Base-by-base conservation (phyloP, 2,113 vertebrate species). In the Pteruthius melanotis region DNA sequence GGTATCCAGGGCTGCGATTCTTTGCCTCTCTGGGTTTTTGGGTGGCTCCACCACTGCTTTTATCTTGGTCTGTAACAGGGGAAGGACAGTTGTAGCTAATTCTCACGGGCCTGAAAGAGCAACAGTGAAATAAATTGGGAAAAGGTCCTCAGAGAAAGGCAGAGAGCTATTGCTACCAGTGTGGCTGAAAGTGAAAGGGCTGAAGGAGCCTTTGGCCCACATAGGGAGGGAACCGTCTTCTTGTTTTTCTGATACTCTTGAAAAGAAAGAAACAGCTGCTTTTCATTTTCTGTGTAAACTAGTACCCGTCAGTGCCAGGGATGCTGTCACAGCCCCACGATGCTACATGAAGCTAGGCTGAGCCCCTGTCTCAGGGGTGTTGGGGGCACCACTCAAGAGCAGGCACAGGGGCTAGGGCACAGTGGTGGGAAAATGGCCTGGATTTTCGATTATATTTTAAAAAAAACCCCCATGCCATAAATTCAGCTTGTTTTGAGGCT, bases 121-220 rank as follows among this genome's bases (percentile, higher is more conserved):
- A 57, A 2, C 45, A 42, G 6, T 20, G 63, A 78, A 69, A 54
- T 35, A 53, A 53, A 44, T 0, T 71, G 76, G 76, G 92, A 77
- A 71, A 78, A 53, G 19, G 15, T 72, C 50, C 45, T 66, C 19
- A 6, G 50, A 80, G 83, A 81, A 89, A 93, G 47, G 52, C 83
- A 92, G 40, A 57, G 63, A 57, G 11, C 13, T 15, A 1, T 9
- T 39, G 56, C 22, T 11, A 5, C 35, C 11, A 2, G 50, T 1
- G 60, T 68, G 93, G 93, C 53, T 94, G 95, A 85, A 96, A 95
- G 91, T 57, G 89, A 94, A 89, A 96, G 84, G 91, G 69, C 65
- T 75, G 68, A 71, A 75, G 77, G 33, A 83, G 77, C 81, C 84
- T 89, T 93, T 89, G 94, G 64, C 49, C 83, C 56, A 17, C 19